Evolutionary conservation across 92 coral and sea anemone species (phyloP), one percentile per base, ranked within the genome.

Genomic region (Umimayanthus kanabou): DNA sequence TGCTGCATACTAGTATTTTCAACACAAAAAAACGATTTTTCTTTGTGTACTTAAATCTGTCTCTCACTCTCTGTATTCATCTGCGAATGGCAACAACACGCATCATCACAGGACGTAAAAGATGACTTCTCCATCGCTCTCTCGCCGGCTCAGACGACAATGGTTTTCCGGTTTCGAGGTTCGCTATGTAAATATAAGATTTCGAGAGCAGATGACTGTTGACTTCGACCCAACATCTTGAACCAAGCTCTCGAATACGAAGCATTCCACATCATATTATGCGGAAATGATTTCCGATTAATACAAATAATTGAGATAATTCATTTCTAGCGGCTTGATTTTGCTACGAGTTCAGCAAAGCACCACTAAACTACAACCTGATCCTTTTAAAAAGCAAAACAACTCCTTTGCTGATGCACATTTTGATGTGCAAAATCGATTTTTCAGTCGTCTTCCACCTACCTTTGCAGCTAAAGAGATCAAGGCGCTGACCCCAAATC

Each of bases 251-350:
- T 75, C 79, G 50, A 40, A 75, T 75, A 20, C 79, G 45, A 39
- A 39, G 53, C 76, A 81, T 81, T 65, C 85, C 76, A 65, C 85
- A 81, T 33, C 33, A 64, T 40, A 81, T 66, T 81, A 81, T 42
- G 85, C 85, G 85, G 85, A 81, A 81, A 81, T 81, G 85, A 81
- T 64, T 81, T 69, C 76, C 13, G 49, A 37, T 65, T 81, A 61
- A 25, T 65, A 28, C 1, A 69, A 66, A 81, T 65, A 70, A 81
- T 65, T 37, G 53, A 23, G 55, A 65, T 70, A 81, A 64, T 39
- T 65, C 53, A 64, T 57, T 66, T 13, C 57, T 64, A 10, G 23
- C 2, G 55, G 55, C 85, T 23, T 40, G 53, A 69, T 39, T 39
- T 64, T 39, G 58, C 55, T 39, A 65, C 33, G 20, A 69, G 33